Conservation (phyloP, 2,888 invertebrate genomes). For the Merodon equestris region DNA sequence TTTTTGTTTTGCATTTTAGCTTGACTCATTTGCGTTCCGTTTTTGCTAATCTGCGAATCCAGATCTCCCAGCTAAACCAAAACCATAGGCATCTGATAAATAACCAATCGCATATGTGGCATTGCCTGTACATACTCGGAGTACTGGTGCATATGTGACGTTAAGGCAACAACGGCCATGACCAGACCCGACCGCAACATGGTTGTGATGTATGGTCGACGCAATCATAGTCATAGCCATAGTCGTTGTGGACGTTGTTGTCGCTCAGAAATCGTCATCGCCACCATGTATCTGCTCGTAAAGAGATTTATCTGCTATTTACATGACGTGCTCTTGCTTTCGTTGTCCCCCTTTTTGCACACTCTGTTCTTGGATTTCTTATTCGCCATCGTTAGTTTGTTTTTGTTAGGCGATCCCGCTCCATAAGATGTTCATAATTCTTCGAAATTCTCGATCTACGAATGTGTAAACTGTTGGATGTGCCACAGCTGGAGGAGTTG, state of each 20-base stretch:
- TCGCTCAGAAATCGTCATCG: constrained; percentile 28
- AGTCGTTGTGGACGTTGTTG: too few species aligned
- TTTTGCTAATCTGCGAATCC: constrained; percentile 31
- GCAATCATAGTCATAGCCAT: neutral
- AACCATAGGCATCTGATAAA: constrained; percentile 5
- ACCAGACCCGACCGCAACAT: neutral
- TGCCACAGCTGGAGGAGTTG: too few species aligned
- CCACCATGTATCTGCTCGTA: constrained; percentile 32
- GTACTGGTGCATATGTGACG: too few species aligned
- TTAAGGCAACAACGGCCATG: constrained; percentile 17
- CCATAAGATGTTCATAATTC: constrained; percentile 40
- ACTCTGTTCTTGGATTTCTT: neutral
- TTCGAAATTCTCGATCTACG: constrained; percentile 40
- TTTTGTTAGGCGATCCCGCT: constrained; percentile 32
- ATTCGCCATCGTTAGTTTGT: constrained; percentile 16
- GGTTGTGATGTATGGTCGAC: too few species aligned
- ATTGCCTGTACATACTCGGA: neutral
- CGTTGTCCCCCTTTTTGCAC: constrained; percentile 5
- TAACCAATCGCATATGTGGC: constrained; percentile 32
- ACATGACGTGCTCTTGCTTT: constrained; percentile 23
- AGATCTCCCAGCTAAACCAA: constrained; percentile 10
- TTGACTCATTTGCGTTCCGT: constrained; percentile 16
- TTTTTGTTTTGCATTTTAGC: neutral
- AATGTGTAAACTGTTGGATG: neutral
- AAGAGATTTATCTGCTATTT: constrained; percentile 49